Conservation (phyloP, 1,140 invertebrate species). For the Philotrypesis tridentata region DNA sequence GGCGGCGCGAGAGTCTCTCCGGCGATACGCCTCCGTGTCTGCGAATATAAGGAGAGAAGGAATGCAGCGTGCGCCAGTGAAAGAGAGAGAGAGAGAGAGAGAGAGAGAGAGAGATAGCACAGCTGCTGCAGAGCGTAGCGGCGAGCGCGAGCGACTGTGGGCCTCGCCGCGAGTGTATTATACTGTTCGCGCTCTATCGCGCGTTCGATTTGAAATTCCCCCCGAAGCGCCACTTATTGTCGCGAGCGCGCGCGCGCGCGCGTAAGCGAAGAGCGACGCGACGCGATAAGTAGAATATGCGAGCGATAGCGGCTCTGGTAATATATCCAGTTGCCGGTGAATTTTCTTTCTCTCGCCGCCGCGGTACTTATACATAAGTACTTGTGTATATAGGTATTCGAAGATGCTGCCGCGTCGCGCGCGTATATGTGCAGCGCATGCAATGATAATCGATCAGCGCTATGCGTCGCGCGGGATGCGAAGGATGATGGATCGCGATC, state of each 20-base stretch:
- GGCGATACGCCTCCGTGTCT: too few species aligned
- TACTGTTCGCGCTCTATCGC: conserved; percentile 15
- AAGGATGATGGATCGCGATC: too few species aligned
- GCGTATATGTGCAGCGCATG: too few species aligned
- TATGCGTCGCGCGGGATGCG: too few species aligned
- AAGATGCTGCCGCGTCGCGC: too few species aligned
- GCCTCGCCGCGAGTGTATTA: background rate
- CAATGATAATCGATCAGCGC: too few species aligned
- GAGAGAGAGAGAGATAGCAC: background rate
- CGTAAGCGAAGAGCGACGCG: background rate
- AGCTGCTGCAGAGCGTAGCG: conserved; percentile 3
- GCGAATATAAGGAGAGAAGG: too few species aligned
- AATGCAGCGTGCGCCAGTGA: too few species aligned
- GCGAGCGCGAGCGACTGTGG: conserved; percentile 15
- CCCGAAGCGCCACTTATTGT: conserved; percentile 4
- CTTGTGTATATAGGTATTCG: too few species aligned
- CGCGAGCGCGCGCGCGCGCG: background rate
- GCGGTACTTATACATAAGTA: background rate
- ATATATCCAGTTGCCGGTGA: background rate
- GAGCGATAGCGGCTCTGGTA: background rate
- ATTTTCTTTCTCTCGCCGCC: background rate
- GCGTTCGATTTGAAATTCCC: conserved; percentile 36
- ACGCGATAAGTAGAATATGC: background rate
- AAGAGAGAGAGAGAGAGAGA: too few species aligned
- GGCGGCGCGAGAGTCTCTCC: too few species aligned